A percentile compares a stretch with the other conserved stretches of the same genome.
These are phyloP conservation scores for Beris chalybata DNA, from an alignment of 2,888 invertebrate genomes.

Conservation along the genomic window DNA sequence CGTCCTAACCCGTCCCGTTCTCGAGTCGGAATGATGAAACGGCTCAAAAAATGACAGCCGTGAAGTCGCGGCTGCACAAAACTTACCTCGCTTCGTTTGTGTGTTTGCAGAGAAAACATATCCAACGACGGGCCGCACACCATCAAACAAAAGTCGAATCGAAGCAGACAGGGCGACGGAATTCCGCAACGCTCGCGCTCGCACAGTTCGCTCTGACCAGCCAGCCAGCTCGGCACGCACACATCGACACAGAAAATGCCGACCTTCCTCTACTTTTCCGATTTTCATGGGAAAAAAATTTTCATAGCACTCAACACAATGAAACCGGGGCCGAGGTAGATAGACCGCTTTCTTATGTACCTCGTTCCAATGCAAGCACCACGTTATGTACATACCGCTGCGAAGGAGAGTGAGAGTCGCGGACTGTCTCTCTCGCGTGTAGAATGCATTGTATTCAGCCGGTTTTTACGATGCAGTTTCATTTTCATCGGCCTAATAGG, in stretches of 20 bases:
- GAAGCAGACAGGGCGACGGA: constrained; percentile 8
- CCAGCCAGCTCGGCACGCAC: constrained; percentile 7
- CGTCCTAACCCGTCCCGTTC: constrained; percentile 47
- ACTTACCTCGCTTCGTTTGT: neutral
- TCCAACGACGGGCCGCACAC: neutral
- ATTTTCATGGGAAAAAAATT: constrained; percentile 1
- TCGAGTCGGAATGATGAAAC: constrained; percentile 47
- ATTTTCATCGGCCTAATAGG: constrained; percentile 22
- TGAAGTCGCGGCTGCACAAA: constrained; percentile 16
- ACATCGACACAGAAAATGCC: constrained; percentile 32
- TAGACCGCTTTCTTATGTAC: too few relatives aligned
- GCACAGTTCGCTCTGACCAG: neutral
- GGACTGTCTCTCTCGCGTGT: constrained; percentile 7
- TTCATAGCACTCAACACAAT: neutral
- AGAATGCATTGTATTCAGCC: constrained; percentile 34
- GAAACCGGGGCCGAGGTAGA: neutral
- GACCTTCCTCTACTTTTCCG: constrained; percentile 44
- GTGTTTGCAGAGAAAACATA: too few relatives aligned
- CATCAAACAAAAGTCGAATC: constrained; percentile 17
- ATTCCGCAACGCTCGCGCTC: constrained; percentile 3
- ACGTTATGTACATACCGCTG: neutral
- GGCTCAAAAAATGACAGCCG: constrained; percentile 42
- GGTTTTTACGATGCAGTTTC: constrained; percentile 29
- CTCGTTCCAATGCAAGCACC: too few relatives aligned
- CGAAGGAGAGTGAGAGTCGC: neutral